A percentile compares a stretch with the other conserved stretches of the same genome.
These are phyloP conservation scores for Enteromius unitaeniatus DNA, from an alignment of 2,797 vertebrate species.

Conservation along the genomic window DNA sequence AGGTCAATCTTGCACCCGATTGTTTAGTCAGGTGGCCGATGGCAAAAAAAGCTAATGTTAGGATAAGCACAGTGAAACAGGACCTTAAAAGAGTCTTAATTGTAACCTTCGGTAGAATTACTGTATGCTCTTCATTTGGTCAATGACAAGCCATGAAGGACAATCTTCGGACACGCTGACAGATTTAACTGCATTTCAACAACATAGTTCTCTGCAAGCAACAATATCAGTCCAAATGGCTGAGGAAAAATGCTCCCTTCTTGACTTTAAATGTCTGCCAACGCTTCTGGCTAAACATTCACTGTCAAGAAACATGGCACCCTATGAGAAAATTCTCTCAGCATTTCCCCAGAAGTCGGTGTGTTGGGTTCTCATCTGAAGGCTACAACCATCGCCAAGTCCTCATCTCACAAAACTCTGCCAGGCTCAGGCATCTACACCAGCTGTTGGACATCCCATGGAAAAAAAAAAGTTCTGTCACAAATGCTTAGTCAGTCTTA, in stretches of 20 bases:
- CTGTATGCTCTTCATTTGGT: not conserved
- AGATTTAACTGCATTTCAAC: not conserved
- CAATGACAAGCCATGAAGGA: not conserved
- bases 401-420: slow-evolving; percentile 9
- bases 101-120: not conserved
- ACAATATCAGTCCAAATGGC: slow-evolving; percentile 1
- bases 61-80: not conserved
- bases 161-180: not conserved
- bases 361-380: not conserved
- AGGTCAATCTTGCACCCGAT: not conserved
- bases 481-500: slow-evolving; percentile 2
- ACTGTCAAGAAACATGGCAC: slow-evolving; percentile 4
- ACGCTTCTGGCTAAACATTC: slow-evolving; percentile 5
- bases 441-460: slow-evolving; percentile 2
- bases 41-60: not conserved
- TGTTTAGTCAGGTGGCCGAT: slow-evolving; percentile 2
- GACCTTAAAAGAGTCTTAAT: not conserved
- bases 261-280: slow-evolving; percentile 16
- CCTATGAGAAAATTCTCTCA: not conserved
- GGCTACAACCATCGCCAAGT: slow-evolving; percentile 1
- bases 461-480: not conserved
- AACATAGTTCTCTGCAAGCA: not conserved
- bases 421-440: slow-evolving; percentile 22
- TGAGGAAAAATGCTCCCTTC: not conserved
- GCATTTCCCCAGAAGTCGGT: not conserved